Evolutionary conservation across 2,113 vertebrate species (phyloP).

Genomic region (Nothoprocta pentlandii): DNA sequence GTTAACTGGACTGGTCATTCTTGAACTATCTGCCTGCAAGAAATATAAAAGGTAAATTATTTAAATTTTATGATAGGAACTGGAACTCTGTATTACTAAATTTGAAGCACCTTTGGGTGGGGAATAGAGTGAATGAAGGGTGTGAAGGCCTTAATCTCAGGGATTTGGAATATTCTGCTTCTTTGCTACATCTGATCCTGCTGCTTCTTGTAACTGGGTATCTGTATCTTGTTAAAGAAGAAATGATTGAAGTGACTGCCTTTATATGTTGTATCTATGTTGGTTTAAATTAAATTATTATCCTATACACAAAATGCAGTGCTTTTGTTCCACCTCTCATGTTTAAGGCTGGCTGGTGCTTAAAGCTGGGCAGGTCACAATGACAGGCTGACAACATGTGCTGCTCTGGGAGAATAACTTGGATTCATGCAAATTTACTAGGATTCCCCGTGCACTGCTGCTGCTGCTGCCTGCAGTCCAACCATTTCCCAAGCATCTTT

Average conservation of each 20-base stretch:
- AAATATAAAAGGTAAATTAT: not conserved
- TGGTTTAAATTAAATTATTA: slow-evolving; percentile 42
- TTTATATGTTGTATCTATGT: not conserved
- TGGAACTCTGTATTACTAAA: not conserved
- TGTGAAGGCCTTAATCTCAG: not conserved
- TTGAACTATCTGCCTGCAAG: not conserved
- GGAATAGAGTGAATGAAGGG: not conserved
- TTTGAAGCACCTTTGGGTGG: not conserved
- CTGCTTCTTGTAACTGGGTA: not conserved
- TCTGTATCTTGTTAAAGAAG: not conserved
- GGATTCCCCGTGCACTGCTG: not conserved
- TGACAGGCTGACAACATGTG: not conserved
- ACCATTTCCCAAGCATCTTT: not conserved
- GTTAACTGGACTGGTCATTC: not conserved
- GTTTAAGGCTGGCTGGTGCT: not conserved
- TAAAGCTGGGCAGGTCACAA: not conserved
- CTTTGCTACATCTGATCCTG: not conserved
- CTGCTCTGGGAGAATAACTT: not conserved
- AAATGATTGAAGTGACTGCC: not conserved
- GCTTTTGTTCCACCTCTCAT: not conserved
- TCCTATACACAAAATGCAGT: not conserved
- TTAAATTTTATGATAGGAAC: not conserved
- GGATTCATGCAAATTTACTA: not conserved
- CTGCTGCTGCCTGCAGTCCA: not conserved
- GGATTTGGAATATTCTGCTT: not conserved